Evolutionary conservation across 1,140 invertebrate genomes (phyloP), one percentile per base, ranked within the genome.

Genomic region (Temnothorax longispinosus): DNA sequence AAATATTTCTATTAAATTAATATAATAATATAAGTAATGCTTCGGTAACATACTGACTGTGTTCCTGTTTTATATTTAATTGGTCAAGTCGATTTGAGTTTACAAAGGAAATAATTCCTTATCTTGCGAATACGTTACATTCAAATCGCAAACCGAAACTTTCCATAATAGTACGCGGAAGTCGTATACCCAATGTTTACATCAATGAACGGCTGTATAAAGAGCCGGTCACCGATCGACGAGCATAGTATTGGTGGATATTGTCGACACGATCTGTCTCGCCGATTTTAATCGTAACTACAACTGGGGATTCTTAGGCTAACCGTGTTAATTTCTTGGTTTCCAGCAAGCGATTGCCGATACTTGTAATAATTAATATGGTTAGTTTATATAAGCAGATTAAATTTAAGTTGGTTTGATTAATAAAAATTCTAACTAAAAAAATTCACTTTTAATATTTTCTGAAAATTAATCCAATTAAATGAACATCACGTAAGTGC

Each of bases 301-400:
- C 58, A 80, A 88, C n/a, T 74, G 44, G 13, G 65, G 21, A 80
- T 56, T 47, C 10, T 82, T 84, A 84, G 44, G 7, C 27, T 56
- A 41, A 60, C 10, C n/a, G 50, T 71, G 21, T 56, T 75, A 84
- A 41, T 84, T 84, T 60, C 41, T 84, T 84, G 15, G 35, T 60
- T 35, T 52, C 8, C 38, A 50, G 38, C 52, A 72, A 60, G 8
- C 47, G 54, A 21, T 47, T 74, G 44, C 58, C 44, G 41, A 72
- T 72, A 71, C 7, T 81, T 56, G 38, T 75, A 32, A 72, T 27
- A 44, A 58, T 72, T 60, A 15, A 74, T 50, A 60, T 44, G 52
- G 15, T 27, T 47, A 74, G 13, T 56, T 82, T 38, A n/a, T 64
- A 21, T 54, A 44, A 54, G 80, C 15, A 41, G 56, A 60, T 62